Base-by-base conservation (phyloP, 2,888 invertebrate genomes). In the Pandemis cinnamomeana region DNA sequence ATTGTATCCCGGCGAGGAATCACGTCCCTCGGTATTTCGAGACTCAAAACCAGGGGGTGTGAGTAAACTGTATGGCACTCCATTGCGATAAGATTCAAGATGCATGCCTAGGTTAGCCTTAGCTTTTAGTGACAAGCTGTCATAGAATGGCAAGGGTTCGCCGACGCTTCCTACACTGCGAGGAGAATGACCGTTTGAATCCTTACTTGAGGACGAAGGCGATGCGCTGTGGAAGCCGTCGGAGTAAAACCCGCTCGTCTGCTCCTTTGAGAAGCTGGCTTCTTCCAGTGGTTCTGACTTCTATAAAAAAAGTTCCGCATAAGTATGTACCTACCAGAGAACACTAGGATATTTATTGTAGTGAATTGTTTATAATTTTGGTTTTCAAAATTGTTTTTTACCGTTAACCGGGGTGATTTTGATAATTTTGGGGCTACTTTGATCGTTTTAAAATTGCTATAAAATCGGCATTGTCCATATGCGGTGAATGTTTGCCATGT, bases 211-310 rank as follows among this genome's bases (percentile, higher is more conserved):
- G 10, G 95, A 95, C 8, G 95, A 95, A 0, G 95, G 95, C 0
- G 95, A 95, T 0, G 95, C 95, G 76, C 95, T 95, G 79, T 95
- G 95, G 81, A 95, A 95, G 3, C 94, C 94, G 79, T 95, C 95
- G n/a, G 95, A 95, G 80, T 95, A 95, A 80, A 95, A 95, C 7
- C 95, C 94, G 74, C 95, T 95, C 0, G 95, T 95, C 79, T 95
- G 95, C 76, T 95, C 95, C 80, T 95, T 95, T 7, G 91, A 80
- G 80, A 90, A 94, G 78, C 86, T 91, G 62, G 88, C 87, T 11
- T 91, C 93, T 77, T 91, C 93, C 89, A 86, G 92, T 73, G 86
- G 93, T 85, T 95, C 95, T 76, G 94, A 89, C 94, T 96, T 96
- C 96, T 96, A 91, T 13, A 93, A 89, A 86, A 75, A 8, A 7